These are phyloP conservation scores for Ambastaia sidthimunki DNA, from an alignment of 2,797 vertebrate genomes.

Conservation along the genomic window DNA sequence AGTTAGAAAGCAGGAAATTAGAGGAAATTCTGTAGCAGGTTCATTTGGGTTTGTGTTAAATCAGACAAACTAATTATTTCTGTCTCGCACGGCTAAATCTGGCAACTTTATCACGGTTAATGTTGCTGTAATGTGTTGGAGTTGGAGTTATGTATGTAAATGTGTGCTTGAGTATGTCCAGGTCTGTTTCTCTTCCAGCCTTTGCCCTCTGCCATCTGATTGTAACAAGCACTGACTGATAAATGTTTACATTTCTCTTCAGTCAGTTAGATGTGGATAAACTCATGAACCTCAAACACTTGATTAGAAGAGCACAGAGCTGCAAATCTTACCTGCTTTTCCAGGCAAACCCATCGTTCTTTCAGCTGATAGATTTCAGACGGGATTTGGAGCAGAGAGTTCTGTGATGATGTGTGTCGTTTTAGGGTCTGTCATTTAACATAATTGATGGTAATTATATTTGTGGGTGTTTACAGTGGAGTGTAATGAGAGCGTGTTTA, in stretches of 20 bases:
- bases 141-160: conserved; percentile 17
- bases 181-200: conserved; percentile 56
- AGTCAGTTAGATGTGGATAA: conserved; percentile 51
- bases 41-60: not conserved
- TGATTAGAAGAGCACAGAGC: not conserved
- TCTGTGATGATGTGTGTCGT: not conserved
- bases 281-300: conserved; percentile 41
- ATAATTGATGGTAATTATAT: conserved; percentile 27
- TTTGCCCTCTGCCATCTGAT: conserved; percentile 48
- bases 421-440: not conserved
- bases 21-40: not conserved
- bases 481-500: conserved; percentile 88
- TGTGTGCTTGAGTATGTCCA: conserved; percentile 23
- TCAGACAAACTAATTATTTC: conserved; percentile 19
- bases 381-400: not conserved
- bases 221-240: conserved; percentile 39
- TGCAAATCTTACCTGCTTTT: not conserved
- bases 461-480: conserved; percentile 80
- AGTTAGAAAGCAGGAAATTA: conserved; percentile 16
- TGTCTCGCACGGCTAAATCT: not conserved
- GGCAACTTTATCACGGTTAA: not conserved
- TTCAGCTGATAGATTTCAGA: not conserved
- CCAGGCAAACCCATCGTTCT: not conserved
- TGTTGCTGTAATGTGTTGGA: not conserved
- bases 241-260: conserved; percentile 61